Percentiles rank a stretch among this genome's conserved stretches.
Conservation (phyloP, 2,797 vertebrate species). For the Scarus forsteni region DNA sequence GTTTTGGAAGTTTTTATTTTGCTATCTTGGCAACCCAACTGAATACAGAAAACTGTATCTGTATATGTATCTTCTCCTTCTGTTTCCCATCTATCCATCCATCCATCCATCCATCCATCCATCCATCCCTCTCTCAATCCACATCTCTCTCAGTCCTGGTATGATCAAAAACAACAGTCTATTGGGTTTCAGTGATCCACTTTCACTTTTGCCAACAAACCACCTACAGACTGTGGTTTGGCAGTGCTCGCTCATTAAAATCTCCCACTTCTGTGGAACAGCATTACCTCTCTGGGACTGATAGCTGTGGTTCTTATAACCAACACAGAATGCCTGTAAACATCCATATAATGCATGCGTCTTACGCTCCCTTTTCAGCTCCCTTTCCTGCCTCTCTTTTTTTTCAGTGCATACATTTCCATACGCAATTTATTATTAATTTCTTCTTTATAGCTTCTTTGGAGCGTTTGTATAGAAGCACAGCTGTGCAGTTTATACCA, state of each 20-base stretch:
- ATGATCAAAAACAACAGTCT: slow-evolving; percentile 39
- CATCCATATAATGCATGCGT: neutral
- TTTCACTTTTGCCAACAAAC: slow-evolving; percentile 66
- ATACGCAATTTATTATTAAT: neutral
- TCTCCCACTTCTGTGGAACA: slow-evolving; percentile 49
- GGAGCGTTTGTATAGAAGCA: slow-evolving; percentile 3
- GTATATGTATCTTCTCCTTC: no score
- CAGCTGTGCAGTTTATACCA: slow-evolving; percentile 1
- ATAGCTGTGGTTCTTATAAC: slow-evolving; percentile 26
- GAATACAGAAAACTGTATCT: no score
- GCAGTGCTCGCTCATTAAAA: slow-evolving; percentile 68
- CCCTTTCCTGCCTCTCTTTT: neutral
- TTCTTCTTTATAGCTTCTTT: neutral
- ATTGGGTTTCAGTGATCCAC: slow-evolving; percentile 59
- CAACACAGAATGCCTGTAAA: slow-evolving; percentile 12
- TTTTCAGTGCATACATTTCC: neutral
- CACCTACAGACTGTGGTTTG: slow-evolving; percentile 68
- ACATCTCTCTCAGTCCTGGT: slow-evolving; percentile 15
- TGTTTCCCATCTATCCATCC: neutral
- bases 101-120: slow-evolving; percentile 1
- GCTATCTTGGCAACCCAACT: no score
- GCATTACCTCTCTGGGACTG: slow-evolving; percentile 38
- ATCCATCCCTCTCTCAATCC: slow-evolving; percentile 17
- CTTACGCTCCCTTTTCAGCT: neutral
- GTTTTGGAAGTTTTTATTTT: no score